A percentile compares a stretch with the other conserved stretches of the same genome.
phyloP scores from a whole-genome alignment of 1,140 invertebrate genomes.

The Polypedilum pembai region DNA sequence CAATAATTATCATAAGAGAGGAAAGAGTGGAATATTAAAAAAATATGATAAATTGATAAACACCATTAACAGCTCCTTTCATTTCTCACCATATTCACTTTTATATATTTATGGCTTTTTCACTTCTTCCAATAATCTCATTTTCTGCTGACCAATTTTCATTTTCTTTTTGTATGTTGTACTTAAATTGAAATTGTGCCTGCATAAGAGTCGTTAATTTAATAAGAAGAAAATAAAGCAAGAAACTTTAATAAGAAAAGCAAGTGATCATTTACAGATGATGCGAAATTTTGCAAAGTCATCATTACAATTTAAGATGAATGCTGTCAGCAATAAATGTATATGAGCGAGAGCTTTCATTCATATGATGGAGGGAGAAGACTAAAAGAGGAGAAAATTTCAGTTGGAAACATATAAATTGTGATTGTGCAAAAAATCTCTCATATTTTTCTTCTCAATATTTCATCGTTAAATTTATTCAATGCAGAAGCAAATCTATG shows the following conservation, averaged over 20 bases:
- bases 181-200: neutral
- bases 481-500: neutral
- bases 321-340: constrained; percentile 10
- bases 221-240: neutral
- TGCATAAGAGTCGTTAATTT: neutral
- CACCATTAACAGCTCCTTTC: no score
- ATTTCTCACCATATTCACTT: no score
- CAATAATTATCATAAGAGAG: no score
- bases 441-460: neutral
- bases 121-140: neutral
- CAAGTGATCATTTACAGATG: neutral
- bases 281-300: neutral
- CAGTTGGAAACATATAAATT: neutral
- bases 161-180: neutral
- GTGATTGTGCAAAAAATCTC: constrained; percentile 6
- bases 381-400: neutral
- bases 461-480: neutral
- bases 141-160: neutral
- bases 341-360: neutral
- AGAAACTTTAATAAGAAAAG: neutral
- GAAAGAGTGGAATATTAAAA: no score
- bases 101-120: no score
- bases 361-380: neutral
- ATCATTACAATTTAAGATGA: constrained; percentile 10
- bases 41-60: no score